Evolutionary conservation across 2,113 vertebrate species (phyloP).

Genomic region (Indri indri): DNA sequence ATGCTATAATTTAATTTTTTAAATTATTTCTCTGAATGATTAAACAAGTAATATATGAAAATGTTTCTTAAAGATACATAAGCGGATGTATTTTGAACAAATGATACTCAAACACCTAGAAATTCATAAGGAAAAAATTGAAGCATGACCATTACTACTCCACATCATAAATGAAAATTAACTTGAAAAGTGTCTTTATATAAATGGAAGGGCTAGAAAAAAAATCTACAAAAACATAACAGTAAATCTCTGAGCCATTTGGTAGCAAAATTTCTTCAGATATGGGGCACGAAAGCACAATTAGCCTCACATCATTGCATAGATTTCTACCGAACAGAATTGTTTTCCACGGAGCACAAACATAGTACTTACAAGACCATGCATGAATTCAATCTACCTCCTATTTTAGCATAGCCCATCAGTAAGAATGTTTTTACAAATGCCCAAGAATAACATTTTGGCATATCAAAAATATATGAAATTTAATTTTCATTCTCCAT

Average conservation of each 20-base stretch:
- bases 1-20: too few relatives aligned
- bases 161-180: not conserved
- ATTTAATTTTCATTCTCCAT: not conserved
- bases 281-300: not conserved
- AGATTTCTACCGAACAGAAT: not conserved
- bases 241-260: not conserved
- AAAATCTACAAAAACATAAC: not conserved
- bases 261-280: not conserved
- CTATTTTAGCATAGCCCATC: rapidly evolving
- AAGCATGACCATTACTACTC: not conserved
- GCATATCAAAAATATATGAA: too few relatives aligned
- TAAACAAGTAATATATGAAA: not conserved
- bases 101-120: not conserved
- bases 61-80: not conserved
- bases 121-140: not conserved
- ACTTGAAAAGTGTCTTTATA: not conserved
- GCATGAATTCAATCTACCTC: too few relatives aligned
- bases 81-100: not conserved
- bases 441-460: not conserved
- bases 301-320: not conserved
- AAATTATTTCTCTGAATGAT: too few relatives aligned
- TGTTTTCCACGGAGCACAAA: not conserved
- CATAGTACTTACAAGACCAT: too few relatives aligned
- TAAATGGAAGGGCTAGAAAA: not conserved
- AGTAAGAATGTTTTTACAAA: not conserved